Base-by-base conservation (phyloP, 2,797 vertebrate species). In the Clarias laeviceps region DNA sequence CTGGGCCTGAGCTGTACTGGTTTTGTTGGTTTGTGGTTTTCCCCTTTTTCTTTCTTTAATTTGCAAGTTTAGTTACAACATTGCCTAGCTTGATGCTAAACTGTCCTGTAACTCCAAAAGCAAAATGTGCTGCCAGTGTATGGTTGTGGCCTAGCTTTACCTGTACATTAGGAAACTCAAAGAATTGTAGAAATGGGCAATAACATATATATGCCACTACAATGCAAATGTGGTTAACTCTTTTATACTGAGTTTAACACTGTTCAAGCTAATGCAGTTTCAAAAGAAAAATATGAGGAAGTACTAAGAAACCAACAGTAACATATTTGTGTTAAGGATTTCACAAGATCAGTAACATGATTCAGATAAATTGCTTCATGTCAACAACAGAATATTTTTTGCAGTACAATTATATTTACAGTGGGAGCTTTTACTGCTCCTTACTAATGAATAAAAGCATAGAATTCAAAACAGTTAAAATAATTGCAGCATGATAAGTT, bases 401-500 rank as follows among this genome's bases (percentile, higher is more conserved):
- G 29, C 29, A 24, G 18, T 24, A 22, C 59, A 37, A 37, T 59
- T 78, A 32, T 37, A 37, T 5, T 24, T 14, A 32, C 29, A 57
- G 5, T 34, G 9, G 29, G 27, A 32, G 0, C 15, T 77, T 57
- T 37, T 79, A 8, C 5, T n/a, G 11, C 18, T 37, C 50, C 9
- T 29, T 76, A 9, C n/a, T 4, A 76, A 56, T 4, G 27, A 34
- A 15, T 5, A 34, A 78, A 77, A 34, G 24, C 22, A 0, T 34
- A 37, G 22, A n/a, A 79, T 62, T 9, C 18, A 78, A 5, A 77
- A 69, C 85, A 22, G 65, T 83, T 79, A 9, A 37, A 54, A 70
- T 65, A 56, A 54, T 68, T 74, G 76, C 57, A n/a, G 61, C 32
- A 77, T 61, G 29, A 61, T 34, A 82, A 37, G 62, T 83, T 88